Percentiles rank a stretch among this genome's conserved stretches.
phyloP scores from a whole-genome alignment of 1,140 invertebrate species.

The Drosophila paulistorum region DNA sequence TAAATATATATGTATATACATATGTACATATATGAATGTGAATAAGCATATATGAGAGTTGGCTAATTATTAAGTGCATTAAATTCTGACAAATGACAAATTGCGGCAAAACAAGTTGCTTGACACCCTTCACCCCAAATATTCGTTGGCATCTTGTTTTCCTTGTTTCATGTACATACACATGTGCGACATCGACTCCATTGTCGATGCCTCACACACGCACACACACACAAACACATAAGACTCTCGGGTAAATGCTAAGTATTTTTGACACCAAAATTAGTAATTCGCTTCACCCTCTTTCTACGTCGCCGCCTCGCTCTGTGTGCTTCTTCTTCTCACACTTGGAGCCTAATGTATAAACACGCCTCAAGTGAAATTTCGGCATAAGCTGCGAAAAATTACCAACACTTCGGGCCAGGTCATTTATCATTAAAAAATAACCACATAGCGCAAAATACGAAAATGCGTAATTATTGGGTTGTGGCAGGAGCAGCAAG shows the following conservation, averaged over 20 bases:
- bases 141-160: constrained; percentile 8
- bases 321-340: neutral
- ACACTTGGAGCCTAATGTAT: constrained; percentile 44
- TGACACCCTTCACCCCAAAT: constrained; percentile 20
- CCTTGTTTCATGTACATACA: neutral
- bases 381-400: constrained; percentile 68
- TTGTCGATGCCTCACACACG: constrained; percentile 10
- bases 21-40: neutral
- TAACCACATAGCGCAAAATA: constrained; percentile 62
- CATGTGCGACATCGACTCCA: constrained; percentile 5
- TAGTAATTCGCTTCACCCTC: constrained; percentile 31
- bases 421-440: constrained; percentile 80
- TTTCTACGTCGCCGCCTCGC: neutral
- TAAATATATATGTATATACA: neutral
- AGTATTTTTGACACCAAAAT: constrained; percentile 75
- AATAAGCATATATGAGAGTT: constrained; percentile 19
- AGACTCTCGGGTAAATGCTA: constrained; percentile 24
- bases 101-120: constrained; percentile 37
- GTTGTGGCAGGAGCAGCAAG: constrained; percentile 30
- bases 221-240: too few relatives aligned
- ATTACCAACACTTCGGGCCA: constrained; percentile 69
- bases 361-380: constrained; percentile 61
- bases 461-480: constrained; percentile 77
- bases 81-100: constrained; percentile 75
- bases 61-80: constrained; percentile 79